A percentile compares a stretch with the other conserved stretches of the same genome.
These are phyloP conservation scores for Eciton burchellii DNA, from an alignment of 1,140 invertebrate genomes.

Conservation along the genomic window DNA sequence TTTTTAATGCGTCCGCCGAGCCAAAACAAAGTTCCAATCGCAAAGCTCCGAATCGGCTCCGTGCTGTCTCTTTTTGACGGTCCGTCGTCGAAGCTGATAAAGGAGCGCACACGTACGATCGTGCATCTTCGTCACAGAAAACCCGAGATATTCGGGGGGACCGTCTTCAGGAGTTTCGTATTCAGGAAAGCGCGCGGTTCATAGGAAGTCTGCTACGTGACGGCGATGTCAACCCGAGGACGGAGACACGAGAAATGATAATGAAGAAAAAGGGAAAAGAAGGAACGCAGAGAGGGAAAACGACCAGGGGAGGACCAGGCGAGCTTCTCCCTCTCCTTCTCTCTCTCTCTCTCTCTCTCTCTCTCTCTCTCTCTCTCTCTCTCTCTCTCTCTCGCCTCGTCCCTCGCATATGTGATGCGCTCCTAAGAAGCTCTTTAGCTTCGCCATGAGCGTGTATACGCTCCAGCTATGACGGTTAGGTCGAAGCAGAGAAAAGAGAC, in stretches of 20 bases:
- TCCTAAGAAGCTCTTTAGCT: conserved; percentile 36
- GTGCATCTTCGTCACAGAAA: conserved; percentile 55
- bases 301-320: conserved; percentile 30
- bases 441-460: not conserved
- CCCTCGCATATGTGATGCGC: conserved; percentile 78
- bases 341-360: too few relatives aligned
- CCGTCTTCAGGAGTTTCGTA: conserved; percentile 42
- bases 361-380: too few relatives aligned
- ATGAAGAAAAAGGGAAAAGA: conserved; percentile 59
- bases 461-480: not conserved
- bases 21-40: conserved; percentile 14
- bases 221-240: conserved; percentile 73
- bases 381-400: conserved; percentile 72
- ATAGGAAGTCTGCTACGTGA: conserved; percentile 83
- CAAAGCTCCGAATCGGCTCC: not conserved
- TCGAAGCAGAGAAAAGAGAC: too few relatives aligned
- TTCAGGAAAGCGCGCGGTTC: conserved; percentile 62
- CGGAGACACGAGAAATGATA: conserved; percentile 78
- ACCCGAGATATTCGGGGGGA: conserved; percentile 25
- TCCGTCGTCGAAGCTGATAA: conserved; percentile 46
- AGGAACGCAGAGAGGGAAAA: conserved; percentile 30
- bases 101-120: conserved; percentile 26
- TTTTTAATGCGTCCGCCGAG: not conserved
- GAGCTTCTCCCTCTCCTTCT: too few relatives aligned
- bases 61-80: not conserved